These are phyloP conservation scores for Trogon melanurus DNA, from an alignment of 2,113 vertebrate species.

Conservation along the genomic window DNA sequence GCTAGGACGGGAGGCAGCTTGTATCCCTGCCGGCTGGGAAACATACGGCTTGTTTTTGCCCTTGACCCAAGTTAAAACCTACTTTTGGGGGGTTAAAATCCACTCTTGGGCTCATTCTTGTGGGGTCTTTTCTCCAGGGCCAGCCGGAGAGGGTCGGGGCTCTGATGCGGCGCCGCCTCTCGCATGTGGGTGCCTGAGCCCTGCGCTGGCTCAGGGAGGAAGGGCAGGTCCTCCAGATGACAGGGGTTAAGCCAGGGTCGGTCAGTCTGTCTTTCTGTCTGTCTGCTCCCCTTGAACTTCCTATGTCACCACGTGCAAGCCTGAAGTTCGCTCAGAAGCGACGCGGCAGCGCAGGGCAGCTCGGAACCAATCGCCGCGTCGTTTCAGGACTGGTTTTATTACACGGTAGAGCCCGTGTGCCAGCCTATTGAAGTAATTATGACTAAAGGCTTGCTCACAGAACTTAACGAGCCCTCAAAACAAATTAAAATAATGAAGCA, in stretches of 20 bases:
- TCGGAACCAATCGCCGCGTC: neutral
- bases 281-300: neutral
- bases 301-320: accelerated
- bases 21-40: neutral
- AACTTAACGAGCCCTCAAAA: conserved; percentile 50
- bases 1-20: neutral
- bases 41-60: neutral
- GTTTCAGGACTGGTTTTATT: neutral
- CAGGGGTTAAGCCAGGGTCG: neutral
- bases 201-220: neutral
- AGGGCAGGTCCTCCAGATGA: neutral
- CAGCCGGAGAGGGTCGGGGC: accelerated
- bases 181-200: accelerated
- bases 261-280: neutral
- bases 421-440: conserved; percentile 56
- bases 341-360: neutral
- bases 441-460: conserved; percentile 55
- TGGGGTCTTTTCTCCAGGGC: neutral
- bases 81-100: no score
- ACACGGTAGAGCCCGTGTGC: conserved; percentile 35
- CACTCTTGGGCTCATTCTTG: neutral
- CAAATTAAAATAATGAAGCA: conserved; percentile 55
- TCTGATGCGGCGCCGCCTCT: accelerated
- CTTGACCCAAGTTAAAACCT: neutral
- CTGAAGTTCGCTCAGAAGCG: neutral